Evolutionary conservation across 2,888 invertebrate genomes (phyloP).

Genomic region (Cabera pusaria): DNA sequence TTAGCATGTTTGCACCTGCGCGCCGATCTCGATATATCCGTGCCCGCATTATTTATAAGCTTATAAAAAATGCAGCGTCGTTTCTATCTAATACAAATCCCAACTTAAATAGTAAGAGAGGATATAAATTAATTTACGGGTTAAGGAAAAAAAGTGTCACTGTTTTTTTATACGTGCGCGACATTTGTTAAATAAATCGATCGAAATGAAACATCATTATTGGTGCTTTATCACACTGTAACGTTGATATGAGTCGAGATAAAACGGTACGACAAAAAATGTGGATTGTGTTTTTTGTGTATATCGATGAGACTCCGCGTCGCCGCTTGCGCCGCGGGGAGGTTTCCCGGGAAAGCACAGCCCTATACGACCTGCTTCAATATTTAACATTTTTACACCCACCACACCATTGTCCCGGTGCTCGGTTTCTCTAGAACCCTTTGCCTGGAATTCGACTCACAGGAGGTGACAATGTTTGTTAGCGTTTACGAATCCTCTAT

Average conservation of each 20-base stretch:
- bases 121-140: slow-evolving; percentile 30
- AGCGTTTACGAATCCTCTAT: slow-evolving; percentile 69
- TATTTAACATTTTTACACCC: slow-evolving; percentile 78
- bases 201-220: slow-evolving; percentile 80
- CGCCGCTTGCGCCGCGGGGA: slow-evolving; percentile 78
- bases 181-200: slow-evolving; percentile 71
- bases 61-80: slow-evolving; percentile 26
- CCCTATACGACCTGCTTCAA: slow-evolving; percentile 62
- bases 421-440: slow-evolving; percentile 66
- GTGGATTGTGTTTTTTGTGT: slow-evolving; percentile 70
- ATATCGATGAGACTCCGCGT: slow-evolving; percentile 73
- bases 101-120: slow-evolving; percentile 18
- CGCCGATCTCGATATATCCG: slow-evolving; percentile 60
- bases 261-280: slow-evolving; percentile 60
- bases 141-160: slow-evolving; percentile 60
- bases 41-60: slow-evolving; percentile 59
- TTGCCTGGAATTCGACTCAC: slow-evolving; percentile 72
- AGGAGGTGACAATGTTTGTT: slow-evolving; percentile 80
- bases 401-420: slow-evolving; percentile 64
- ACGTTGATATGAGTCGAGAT: slow-evolving; percentile 73
- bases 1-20: slow-evolving; percentile 83
- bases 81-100: slow-evolving; percentile 26
- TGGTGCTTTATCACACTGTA: slow-evolving; percentile 77
- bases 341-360: slow-evolving; percentile 75
- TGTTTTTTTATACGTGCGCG: slow-evolving; percentile 53